Conservation (phyloP, 2,797 vertebrate species). For the Periparus ater region DNA sequence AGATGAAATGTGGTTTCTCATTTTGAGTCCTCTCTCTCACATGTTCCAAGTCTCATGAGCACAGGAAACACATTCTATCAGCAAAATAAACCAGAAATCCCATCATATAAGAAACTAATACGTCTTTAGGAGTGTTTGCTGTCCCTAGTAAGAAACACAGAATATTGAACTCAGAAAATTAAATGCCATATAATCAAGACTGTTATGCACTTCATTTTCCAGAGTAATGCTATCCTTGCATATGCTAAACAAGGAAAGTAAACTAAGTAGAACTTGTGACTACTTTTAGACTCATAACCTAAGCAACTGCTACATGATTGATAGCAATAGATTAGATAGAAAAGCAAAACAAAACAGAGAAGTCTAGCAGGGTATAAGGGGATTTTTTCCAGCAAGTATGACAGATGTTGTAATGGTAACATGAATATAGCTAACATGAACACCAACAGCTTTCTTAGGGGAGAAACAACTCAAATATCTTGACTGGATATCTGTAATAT, state of each 20-base stretch:
- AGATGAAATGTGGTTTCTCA: neutral
- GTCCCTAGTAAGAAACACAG: neutral
- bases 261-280: constrained; percentile 15
- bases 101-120: neutral
- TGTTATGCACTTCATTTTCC: neutral
- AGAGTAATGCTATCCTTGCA: neutral
- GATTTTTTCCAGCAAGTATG: constrained; percentile 24
- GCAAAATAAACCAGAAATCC: neutral
- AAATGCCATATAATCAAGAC: neutral
- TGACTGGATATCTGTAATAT: constrained; percentile 66
- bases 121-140: neutral
- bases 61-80: neutral
- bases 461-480: constrained; percentile 67
- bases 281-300: constrained; percentile 7
- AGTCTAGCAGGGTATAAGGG: constrained; percentile 21
- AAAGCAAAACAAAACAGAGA: constrained; percentile 20
- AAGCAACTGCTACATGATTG: neutral
- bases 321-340: constrained; percentile 25
- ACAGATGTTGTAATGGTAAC: constrained; percentile 30
- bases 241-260: neutral
- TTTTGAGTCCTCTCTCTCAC: neutral
- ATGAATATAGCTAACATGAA: constrained; percentile 52
- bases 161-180: neutral
- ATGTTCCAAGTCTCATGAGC: neutral
- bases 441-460: constrained; percentile 57